Percentiles rank a stretch among this genome's conserved stretches.
Conservation (phyloP, 2,797 vertebrate genomes). For the Emydoidea blandingii region DNA sequence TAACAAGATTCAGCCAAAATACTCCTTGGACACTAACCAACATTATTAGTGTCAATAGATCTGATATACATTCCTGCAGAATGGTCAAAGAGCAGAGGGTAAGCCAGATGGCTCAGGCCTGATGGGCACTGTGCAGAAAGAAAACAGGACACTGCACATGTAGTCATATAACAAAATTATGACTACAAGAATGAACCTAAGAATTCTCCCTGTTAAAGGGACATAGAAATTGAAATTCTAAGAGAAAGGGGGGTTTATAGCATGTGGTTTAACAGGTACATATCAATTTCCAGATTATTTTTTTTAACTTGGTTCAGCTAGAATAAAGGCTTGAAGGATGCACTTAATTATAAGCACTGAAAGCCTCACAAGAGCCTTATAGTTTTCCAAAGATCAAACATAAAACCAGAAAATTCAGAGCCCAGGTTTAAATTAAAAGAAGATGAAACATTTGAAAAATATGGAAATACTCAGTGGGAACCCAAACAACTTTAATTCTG, state of each 20-base stretch:
- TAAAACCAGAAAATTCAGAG: neutral
- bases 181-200: neutral
- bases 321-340: neutral
- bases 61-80: neutral
- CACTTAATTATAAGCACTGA: neutral
- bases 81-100: neutral
- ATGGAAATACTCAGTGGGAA: neutral
- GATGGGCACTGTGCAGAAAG: neutral
- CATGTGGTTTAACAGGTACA: neutral
- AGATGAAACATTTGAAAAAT: neutral
- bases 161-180: neutral
- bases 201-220: neutral
- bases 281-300: neutral
- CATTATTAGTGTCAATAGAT: neutral
- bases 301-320: neutral
- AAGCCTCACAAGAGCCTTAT: neutral
- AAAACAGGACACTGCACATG: neutral
- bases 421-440: neutral
- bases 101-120: constrained; percentile 48
- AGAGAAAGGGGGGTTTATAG: neutral
- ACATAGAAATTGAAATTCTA: neutral
- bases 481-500: neutral
- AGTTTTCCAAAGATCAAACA: neutral
- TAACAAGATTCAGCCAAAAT: neutral
- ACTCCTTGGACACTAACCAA: neutral